Percentiles rank a stretch among this genome's conserved stretches.
Conservation (phyloP, 2,797 vertebrate species). For the Furcifer pardalis region DNA sequence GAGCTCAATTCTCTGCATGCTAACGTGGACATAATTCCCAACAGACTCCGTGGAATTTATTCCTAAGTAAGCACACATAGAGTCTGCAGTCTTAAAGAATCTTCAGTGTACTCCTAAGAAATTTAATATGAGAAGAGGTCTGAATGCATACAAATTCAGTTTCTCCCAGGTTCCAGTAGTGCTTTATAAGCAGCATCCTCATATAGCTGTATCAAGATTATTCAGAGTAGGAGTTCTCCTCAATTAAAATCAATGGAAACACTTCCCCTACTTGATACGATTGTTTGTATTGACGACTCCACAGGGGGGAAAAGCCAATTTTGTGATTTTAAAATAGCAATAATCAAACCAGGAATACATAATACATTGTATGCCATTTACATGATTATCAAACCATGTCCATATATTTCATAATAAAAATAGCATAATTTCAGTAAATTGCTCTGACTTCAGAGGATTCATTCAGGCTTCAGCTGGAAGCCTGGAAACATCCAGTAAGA, state of each 20-base stretch:
- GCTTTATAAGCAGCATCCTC: not conserved
- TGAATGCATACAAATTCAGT: not conserved
- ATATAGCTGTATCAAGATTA: not conserved
- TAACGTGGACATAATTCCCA: not conserved
- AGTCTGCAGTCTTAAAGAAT: not conserved
- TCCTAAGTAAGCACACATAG: too few relatives aligned
- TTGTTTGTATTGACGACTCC: not conserved
- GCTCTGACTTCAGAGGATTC: conserved; percentile 3
- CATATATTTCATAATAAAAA: not conserved
- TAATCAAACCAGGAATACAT: not conserved
- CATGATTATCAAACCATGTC: not conserved
- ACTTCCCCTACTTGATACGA: not conserved
- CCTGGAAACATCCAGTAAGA: not conserved
- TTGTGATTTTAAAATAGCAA: not conserved
- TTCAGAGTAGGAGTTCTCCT: not conserved
- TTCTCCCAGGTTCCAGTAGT: not conserved
- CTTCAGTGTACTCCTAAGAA: not conserved
- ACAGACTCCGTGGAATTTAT: not conserved
- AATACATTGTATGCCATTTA: not conserved
- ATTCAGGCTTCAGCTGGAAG: not conserved
- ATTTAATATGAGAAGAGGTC: not conserved
- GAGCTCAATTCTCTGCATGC: not conserved
- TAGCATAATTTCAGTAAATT: not conserved
- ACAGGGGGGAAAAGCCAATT: not conserved
- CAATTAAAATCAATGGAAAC: not conserved